Percentiles rank a stretch among this genome's conserved stretches.
These are phyloP conservation scores for Tylochromis polylepis DNA, from an alignment of 2,113 vertebrate genomes.

Conservation along the genomic window DNA sequence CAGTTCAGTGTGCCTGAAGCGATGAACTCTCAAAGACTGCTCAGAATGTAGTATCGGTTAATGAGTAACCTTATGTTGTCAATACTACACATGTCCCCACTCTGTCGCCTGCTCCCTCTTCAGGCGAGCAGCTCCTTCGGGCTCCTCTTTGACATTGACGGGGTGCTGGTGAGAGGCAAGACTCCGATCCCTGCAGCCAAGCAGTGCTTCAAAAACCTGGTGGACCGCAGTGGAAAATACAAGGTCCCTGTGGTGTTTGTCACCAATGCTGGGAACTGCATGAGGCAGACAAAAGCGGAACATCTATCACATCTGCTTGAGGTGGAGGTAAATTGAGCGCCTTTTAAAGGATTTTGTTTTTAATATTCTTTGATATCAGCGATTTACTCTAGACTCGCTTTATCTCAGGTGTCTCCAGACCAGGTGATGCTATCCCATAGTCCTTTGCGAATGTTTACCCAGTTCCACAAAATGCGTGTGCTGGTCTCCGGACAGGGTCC, in stretches of 20 bases:
- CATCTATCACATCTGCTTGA: slow-evolving; percentile 82
- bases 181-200: slow-evolving; percentile 83
- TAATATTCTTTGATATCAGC: not conserved
- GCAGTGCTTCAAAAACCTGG: slow-evolving; percentile 79
- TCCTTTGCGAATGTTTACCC: slow-evolving; percentile 84
- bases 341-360: not conserved
- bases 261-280: slow-evolving; percentile 91
- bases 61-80: not conserved
- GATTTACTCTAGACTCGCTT: not conserved
- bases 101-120: not conserved
- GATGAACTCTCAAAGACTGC: not conserved
- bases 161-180: slow-evolving; percentile 87
- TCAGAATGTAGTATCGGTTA: not conserved
- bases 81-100: not conserved
- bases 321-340: slow-evolving; percentile 76
- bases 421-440: slow-evolving; percentile 94
- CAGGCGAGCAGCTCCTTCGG: slow-evolving; percentile 80
- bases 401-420: slow-evolving; percentile 83
- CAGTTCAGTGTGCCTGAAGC: not conserved
- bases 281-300: slow-evolving; percentile 80
- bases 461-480: slow-evolving; percentile 82
- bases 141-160: slow-evolving; percentile 92
- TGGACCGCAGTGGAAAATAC: slow-evolving; percentile 77
- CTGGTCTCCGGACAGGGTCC: slow-evolving; percentile 92
- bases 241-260: slow-evolving; percentile 92